Percentiles rank a stretch among this genome's conserved stretches.
phyloP scores from a whole-genome alignment of 2,888 invertebrate species.

The Epinotia nisella region DNA sequence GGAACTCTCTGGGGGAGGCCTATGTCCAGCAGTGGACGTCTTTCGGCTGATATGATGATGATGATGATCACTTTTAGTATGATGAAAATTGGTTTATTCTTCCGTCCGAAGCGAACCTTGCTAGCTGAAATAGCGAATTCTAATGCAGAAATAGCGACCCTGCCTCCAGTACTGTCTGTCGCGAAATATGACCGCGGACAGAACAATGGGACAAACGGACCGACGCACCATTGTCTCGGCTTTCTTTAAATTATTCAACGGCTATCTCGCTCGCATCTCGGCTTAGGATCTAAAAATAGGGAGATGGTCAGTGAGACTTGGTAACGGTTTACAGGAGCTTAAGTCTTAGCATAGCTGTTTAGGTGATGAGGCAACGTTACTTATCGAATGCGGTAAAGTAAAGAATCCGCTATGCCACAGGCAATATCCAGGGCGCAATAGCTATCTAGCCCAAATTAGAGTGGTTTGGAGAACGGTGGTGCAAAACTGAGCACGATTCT shows the following conservation, averaged over 20 bases:
- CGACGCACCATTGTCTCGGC: conserved; percentile 41
- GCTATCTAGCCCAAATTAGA: too few relatives aligned
- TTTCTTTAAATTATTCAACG: conserved; percentile 42
- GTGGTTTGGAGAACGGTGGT: too few relatives aligned
- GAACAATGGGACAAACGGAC: conserved; percentile 45
- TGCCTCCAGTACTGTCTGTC: not conserved
- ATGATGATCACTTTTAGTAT: too few relatives aligned
- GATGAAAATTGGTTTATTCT: not conserved
- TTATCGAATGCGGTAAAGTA: too few relatives aligned
- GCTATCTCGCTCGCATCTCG: conserved; percentile 20
- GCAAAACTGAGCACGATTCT: too few relatives aligned
- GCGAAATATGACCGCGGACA: conserved; percentile 43
- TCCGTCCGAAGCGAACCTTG: not conserved
- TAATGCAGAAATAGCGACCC: not conserved
- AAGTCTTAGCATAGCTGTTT: too few relatives aligned
- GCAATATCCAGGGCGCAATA: too few relatives aligned
- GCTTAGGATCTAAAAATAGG: conserved; percentile 34
- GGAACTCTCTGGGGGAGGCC: too few relatives aligned
- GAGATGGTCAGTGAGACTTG: conserved; percentile 6
- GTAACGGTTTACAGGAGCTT: conserved; percentile 1
- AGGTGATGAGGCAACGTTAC: not conserved
- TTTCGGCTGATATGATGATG: too few relatives aligned
- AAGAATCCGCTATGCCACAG: too few relatives aligned
- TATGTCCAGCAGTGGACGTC: too few relatives aligned
- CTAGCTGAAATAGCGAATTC: conserved; percentile 1